phyloP scores from a whole-genome alignment of 2,113 vertebrate genomes.

The Periophthalmus modestus region DNA sequence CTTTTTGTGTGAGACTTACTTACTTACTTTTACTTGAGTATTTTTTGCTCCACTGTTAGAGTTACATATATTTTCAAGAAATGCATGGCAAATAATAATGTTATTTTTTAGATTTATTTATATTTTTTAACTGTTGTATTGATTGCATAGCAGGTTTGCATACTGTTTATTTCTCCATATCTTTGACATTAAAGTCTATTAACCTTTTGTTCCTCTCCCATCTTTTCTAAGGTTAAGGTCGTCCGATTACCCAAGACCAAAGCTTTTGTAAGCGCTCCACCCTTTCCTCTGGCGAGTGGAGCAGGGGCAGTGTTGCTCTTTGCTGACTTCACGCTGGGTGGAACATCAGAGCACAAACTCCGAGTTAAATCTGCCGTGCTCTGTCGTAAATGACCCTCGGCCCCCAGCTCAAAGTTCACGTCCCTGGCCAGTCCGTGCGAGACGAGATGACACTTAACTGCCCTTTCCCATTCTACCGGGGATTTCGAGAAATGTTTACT shows the following conservation, averaged over 20 bases:
- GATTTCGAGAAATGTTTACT: conserved; percentile 71
- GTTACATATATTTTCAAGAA: too few species aligned
- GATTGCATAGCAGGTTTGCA: too few species aligned
- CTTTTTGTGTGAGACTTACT: too few species aligned
- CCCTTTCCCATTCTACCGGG: conserved; percentile 63
- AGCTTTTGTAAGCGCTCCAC: conserved; percentile 9
- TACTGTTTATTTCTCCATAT: background rate
- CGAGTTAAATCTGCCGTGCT: conserved; percentile 50
- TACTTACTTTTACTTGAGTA: too few species aligned
- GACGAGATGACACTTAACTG: conserved; percentile 56
- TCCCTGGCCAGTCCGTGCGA: conserved; percentile 56
- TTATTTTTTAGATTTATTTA: background rate
- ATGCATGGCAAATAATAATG: too few species aligned
- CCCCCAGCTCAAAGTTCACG: conserved; percentile 62
- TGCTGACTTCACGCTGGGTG: conserved; percentile 25
- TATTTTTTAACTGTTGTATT: background rate
- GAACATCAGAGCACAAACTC: conserved; percentile 46
- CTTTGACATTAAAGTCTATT: too few species aligned
- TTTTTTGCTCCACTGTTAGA: too few species aligned
- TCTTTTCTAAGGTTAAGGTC: background rate
- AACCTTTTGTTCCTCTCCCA: background rate
- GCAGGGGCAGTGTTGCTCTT: conserved; percentile 16
- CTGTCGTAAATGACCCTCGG: conserved; percentile 47
- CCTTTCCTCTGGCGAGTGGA: conserved; percentile 10
- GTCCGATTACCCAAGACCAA: background rate